Conservation (phyloP, 2,888 invertebrate genomes). For the Oscheius onirici region DNA sequence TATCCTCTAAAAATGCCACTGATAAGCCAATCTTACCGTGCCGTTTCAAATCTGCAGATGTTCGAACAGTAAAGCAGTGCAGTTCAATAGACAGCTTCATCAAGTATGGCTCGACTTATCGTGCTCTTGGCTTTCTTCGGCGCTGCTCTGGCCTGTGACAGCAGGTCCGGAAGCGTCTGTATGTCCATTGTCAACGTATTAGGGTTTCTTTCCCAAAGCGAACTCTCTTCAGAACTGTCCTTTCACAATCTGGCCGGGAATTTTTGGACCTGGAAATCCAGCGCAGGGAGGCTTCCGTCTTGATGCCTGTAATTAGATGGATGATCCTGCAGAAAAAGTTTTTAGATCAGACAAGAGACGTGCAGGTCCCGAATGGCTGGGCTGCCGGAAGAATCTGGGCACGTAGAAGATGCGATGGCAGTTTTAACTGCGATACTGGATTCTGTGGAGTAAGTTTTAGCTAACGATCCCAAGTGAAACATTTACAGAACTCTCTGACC, state of each 20-base stretch:
- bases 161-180: not conserved
- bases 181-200: not conserved
- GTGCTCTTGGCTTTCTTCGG: not conserved
- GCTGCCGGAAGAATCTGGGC: constrained; percentile 61
- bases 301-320: constrained; percentile 39
- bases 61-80: too few species aligned
- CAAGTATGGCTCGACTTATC: not conserved
- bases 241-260: constrained; percentile 64
- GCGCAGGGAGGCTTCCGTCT: constrained; percentile 51
- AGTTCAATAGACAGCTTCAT: not conserved
- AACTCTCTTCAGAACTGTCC: constrained; percentile 54
- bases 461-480: not conserved
- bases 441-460: constrained; percentile 52
- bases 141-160: not conserved
- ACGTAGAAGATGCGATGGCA: constrained; percentile 58
- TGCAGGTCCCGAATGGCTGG: constrained; percentile 57
- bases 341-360: constrained; percentile 39
- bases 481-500: constrained; percentile 35
- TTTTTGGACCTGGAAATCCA: constrained; percentile 42
- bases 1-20: too few species aligned
- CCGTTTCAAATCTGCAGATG: too few species aligned
- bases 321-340: constrained; percentile 38
- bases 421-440: constrained; percentile 63
- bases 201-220: not conserved
- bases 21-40: too few species aligned